Percentiles rank a stretch among this genome's conserved stretches.
These are phyloP conservation scores for Lamellibrachia luymesi DNA, from an alignment of 1,140 invertebrate genomes.

Conservation along the genomic window DNA sequence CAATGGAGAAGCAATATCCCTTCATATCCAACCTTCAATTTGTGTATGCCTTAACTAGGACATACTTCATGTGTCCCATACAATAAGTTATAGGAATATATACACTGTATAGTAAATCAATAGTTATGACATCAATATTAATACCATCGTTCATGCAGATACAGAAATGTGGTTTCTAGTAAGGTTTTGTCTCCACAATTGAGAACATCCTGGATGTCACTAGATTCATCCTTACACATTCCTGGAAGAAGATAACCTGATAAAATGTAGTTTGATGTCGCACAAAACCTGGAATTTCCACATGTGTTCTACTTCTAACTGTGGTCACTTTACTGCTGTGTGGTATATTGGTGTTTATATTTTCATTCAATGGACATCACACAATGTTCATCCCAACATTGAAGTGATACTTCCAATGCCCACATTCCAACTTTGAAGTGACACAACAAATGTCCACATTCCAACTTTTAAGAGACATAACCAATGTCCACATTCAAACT, in stretches of 20 bases:
- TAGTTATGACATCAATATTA: background rate
- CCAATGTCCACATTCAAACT: background rate
- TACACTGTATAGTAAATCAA: background rate
- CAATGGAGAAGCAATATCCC: background rate
- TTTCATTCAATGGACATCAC: background rate
- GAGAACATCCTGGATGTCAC: background rate
- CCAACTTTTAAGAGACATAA: background rate
- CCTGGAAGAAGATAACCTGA: no score
- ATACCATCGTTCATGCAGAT: background rate
- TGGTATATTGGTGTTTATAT: background rate
- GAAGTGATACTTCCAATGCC: background rate
- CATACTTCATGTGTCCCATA: background rate
- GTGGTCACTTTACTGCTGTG: no score
- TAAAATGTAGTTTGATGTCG: background rate
- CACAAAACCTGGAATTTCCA: background rate
- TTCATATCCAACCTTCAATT: background rate
- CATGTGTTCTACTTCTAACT: background rate
- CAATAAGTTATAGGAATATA: background rate
- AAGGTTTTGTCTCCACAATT: background rate
- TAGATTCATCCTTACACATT: background rate
- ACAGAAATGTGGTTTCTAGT: background rate
- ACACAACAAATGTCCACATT: background rate
- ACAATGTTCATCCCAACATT: background rate
- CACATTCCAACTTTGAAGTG: background rate
- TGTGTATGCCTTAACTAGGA: background rate